Base-by-base conservation (phyloP, 2,888 invertebrate genomes). In the Melangyna quadrimaculata region DNA sequence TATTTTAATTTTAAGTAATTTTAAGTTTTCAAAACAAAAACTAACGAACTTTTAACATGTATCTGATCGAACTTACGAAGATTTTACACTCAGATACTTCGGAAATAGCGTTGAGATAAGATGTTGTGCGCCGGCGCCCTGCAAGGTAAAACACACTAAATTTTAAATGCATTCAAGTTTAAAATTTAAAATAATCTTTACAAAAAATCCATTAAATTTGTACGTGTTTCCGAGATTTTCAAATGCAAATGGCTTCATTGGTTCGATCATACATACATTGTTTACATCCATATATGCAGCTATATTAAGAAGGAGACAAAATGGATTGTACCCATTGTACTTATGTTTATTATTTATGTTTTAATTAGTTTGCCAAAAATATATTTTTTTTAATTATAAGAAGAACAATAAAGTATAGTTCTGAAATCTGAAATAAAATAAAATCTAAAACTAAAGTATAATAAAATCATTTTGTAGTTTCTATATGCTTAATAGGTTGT, bases 401-500 rank as follows among this genome's bases (percentile, higher is more conserved):
- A 40, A 40, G 7, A 43, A 19, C 7, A 45, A 63, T 55, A 57
- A 27, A 63, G 5, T 32, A 27, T 59, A 67, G 24, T 61, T 79
- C 70, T 77, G 72, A 75, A 79, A 71, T 67, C 65, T 74, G 55
- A 71, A n/a, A 70, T 74, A 78, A 35, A 19, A 43, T 35, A 51
- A n/a, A n/a, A n/a, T n/a, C n/a, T n/a, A n/a, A n/a, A n/a, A n/a
- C n/a, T 59, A 59, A 40, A 67, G 14, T 27, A 40, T 37, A 57
- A 45, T 8, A 63, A 61, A 40, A 37, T 45, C 19, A 65, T 75
- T 73, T 74, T 59, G 59, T 79, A 77, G 84, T 61, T 70, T 53
- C 29, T 84, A 79, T 84, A 79, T 77, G 79, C 59, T 77, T 72
- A n/a, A n/a, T n/a, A n/a, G n/a, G n/a, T n/a, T n/a, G n/a, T n/a